Evolutionary conservation across 2,113 vertebrate genomes (phyloP), one percentile per base, ranked within the genome.

Genomic region (Coreoperca whiteheadi): DNA sequence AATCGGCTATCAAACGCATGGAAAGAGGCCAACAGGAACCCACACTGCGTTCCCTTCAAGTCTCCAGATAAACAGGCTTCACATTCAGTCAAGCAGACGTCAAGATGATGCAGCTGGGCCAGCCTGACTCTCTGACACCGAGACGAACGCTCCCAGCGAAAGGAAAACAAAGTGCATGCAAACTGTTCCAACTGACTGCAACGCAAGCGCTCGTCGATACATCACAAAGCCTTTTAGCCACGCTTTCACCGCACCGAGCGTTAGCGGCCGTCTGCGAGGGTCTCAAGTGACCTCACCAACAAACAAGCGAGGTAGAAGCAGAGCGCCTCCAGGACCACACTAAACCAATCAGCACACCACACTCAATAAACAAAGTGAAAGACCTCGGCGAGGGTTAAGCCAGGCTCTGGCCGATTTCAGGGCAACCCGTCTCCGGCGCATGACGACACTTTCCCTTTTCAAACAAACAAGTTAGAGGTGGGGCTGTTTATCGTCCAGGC

Each of bases 221-320:
- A 60, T 43, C 11, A 3, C 57, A 74, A 37, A 78, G 59, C 60
- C 60, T 79, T 83, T 80, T 34, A 75, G 75, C 60, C 66, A 37
- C 53, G 51, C 70, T 78, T 78, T 84, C 61, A 28, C 41, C 21
- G 68, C 37, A 39, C 54, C 8, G 34, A 75, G 84, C 48, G 57
- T 60, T 67, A 60, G 63, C 56, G 5, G 41, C 54, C 18, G 32
- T 70, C 59, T 79, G 75, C 64, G 15, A 43, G 21, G 41, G 57
- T 83, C 78, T 78, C 70, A 18, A 63, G 67, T 74, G 76, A 87
- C 61, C 57, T 82, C 56, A 43, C 41, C 74, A 28, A 15, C 43
- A 74, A 63, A 50, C 75, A 67, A 15, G n/a, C 25, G 4, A 59
- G 54, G 43, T 54, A 16, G n/a, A 83, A 74, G 63, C 74, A 65